phyloP scores from a whole-genome alignment of 2,113 vertebrate species.

The Pogonocichla stellata region DNA sequence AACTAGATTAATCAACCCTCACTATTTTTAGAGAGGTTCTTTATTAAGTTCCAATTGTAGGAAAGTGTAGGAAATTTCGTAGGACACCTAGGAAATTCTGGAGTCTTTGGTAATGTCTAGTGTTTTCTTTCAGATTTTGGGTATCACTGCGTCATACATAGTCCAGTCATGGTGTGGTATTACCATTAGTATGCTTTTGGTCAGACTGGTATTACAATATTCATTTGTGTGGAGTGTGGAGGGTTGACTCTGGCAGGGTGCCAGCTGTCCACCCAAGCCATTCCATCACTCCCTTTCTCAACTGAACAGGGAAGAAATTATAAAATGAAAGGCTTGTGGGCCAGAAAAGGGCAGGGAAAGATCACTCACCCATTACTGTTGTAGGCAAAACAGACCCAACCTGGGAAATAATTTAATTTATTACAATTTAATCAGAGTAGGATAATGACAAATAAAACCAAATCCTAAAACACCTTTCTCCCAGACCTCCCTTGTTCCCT shows the following conservation, averaged over 20 bases:
- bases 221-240: not conserved
- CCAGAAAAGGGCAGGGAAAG: not conserved
- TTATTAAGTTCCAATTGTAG: not conserved
- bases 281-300: not conserved
- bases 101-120: not conserved
- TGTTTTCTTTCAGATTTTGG: not conserved
- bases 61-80: not conserved
- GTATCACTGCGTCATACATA: not conserved
- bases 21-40: not conserved
- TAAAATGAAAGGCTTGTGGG: not conserved
- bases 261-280: not conserved
- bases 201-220: not conserved
- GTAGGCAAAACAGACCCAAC: not conserved
- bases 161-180: not conserved
- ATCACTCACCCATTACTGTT: not conserved
- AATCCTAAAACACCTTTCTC: not conserved
- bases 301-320: not conserved
- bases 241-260: not conserved
- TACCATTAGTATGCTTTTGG: not conserved
- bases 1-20: not conserved
- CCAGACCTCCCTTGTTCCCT: not conserved
- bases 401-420: not conserved
- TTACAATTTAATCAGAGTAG: not conserved
- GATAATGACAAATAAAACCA: not conserved
- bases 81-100: not conserved